phyloP scores from a whole-genome alignment of 2,113 vertebrate species.

The Hippopotamus amphibius region DNA sequence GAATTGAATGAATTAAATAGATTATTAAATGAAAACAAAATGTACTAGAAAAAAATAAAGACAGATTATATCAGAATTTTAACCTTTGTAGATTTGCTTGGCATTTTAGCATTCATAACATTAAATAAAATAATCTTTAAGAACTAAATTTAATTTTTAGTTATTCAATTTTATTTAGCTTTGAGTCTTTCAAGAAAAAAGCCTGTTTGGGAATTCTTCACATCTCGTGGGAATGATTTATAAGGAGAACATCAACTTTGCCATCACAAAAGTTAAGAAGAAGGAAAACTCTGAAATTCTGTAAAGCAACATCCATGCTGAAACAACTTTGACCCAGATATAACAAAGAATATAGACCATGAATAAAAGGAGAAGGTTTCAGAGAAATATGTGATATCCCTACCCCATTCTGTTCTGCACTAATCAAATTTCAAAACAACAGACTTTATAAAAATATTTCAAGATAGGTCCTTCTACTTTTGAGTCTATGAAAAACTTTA shows the following conservation, averaged over 20 bases:
- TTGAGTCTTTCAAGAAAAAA: not conserved
- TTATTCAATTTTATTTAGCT: not conserved
- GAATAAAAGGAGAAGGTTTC: not conserved
- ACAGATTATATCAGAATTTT: not conserved
- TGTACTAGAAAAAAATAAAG: not conserved
- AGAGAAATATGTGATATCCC: not conserved
- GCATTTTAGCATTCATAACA: constrained; percentile 1
- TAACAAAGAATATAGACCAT: not conserved
- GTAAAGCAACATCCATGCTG: not conserved
- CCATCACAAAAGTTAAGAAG: not conserved
- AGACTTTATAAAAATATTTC: constrained; percentile 44
- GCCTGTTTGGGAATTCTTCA: not conserved
- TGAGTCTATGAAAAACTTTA: constrained; percentile 24
- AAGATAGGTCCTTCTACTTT: constrained; percentile 31
- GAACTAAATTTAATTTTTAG: not conserved
- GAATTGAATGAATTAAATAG: constrained; percentile 5
- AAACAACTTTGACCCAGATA: not conserved
- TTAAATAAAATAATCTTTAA: not conserved
- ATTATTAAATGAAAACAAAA: not conserved
- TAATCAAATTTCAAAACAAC: constrained; percentile 47
- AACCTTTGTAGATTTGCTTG: not conserved
- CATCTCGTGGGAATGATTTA: not conserved
- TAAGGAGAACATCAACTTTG: not conserved
- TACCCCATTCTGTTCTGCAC: not conserved
- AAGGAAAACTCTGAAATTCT: not conserved